Percentiles rank a stretch among this genome's conserved stretches.
These are phyloP conservation scores for Fulmarus glacialis DNA, from an alignment of 2,113 vertebrate species.

Conservation along the genomic window DNA sequence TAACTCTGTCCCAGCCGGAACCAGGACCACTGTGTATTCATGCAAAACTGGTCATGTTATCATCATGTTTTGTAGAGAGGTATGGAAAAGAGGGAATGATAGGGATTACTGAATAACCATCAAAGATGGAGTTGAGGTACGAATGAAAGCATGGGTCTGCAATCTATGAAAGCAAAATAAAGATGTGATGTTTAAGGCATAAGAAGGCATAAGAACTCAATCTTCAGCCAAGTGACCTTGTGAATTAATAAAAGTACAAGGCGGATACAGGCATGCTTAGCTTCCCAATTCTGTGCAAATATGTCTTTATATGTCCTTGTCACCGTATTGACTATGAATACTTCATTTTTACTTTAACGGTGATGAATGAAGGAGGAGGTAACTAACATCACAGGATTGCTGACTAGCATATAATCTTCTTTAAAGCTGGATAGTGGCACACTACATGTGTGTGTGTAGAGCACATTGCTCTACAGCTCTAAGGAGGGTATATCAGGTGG, in stretches of 20 bases:
- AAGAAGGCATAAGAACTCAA: background rate
- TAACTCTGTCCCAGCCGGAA: too few species aligned
- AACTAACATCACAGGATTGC: background rate
- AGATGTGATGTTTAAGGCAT: background rate
- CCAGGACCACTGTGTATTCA: background rate
- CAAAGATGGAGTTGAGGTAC: background rate
- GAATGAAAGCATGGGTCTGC: background rate
- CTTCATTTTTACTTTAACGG: background rate
- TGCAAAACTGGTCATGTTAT: background rate
- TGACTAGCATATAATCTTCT: background rate
- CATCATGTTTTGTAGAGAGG: background rate
- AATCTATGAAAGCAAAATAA: background rate
- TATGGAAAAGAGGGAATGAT: background rate
- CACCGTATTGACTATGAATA: background rate
- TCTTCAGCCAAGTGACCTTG: background rate
- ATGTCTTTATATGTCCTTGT: background rate
- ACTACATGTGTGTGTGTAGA: too few species aligned
- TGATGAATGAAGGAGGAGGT: background rate
- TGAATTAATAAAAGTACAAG: background rate
- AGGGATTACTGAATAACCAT: background rate
- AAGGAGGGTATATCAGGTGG: background rate
- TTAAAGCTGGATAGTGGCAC: background rate
- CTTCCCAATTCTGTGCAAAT: background rate
- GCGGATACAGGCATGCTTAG: background rate
- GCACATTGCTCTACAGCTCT: background rate